A percentile compares a stretch with the other conserved stretches of the same genome.
These are phyloP conservation scores for Ophioninae sp. DNA, from an alignment of 2,888 invertebrate genomes.

Conservation along the genomic window DNA sequence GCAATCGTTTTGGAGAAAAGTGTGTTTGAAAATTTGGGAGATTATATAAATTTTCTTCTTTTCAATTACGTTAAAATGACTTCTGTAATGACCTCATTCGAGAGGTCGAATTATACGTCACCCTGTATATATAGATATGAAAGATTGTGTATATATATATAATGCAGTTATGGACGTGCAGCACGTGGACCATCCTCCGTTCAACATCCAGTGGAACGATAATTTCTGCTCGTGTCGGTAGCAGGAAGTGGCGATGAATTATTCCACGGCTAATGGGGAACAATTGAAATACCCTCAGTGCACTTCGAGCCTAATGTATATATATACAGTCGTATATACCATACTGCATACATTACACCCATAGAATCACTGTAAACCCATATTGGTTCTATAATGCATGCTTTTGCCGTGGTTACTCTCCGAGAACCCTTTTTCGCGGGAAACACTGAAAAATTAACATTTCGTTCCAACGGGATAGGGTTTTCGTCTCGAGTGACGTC, in stretches of 20 bases:
- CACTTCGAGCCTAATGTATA: conserved; percentile 36
- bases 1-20: no score
- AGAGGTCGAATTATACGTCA: no score
- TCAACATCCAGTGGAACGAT: conserved; percentile 53
- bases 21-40: no score
- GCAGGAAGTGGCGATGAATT: conserved; percentile 72
- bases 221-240: conserved; percentile 72
- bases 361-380: conserved; percentile 2
- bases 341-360: not conserved
- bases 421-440: conserved; percentile 42
- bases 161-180: not conserved
- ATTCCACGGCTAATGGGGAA: conserved; percentile 73
- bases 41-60: no score
- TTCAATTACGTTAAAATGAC: no score
- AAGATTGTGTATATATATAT: no score
- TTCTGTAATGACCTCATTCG: no score
- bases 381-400: conserved; percentile 26
- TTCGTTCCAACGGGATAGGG: conserved; percentile 59
- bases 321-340: not conserved
- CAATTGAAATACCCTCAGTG: conserved; percentile 73
- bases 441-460: conserved; percentile 67
- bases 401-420: conserved; percentile 31
- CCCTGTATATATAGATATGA: not conserved
- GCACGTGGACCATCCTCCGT: conserved; percentile 50
- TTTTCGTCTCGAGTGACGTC: conserved; percentile 31